Percentiles rank a stretch among this genome's conserved stretches.
These are phyloP conservation scores for Heliornis fulica DNA, from an alignment of 2,113 vertebrate genomes.

Conservation along the genomic window DNA sequence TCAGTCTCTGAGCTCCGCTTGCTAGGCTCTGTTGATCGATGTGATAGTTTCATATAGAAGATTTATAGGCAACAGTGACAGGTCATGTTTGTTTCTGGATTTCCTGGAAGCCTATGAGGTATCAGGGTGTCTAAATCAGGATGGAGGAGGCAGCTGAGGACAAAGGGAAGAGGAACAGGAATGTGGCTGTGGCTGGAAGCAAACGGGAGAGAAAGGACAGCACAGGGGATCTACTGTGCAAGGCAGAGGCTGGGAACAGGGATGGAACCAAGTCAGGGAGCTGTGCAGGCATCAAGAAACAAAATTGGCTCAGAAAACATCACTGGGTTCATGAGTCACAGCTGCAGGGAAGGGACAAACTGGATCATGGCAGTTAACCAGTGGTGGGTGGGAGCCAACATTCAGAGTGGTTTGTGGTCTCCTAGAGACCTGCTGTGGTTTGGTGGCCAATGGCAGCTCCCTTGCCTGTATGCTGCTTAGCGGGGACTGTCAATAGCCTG, in stretches of 20 bases:
- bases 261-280: not conserved
- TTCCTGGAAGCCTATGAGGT: not conserved
- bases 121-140: not conserved
- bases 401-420: not conserved
- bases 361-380: accelerated
- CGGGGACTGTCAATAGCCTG: not conserved
- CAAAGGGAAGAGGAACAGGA: not conserved
- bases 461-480: not conserved
- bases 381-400: not conserved
- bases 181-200: not conserved
- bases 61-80: not conserved
- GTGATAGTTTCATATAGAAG: not conserved
- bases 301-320: not conserved
- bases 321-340: not conserved
- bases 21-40: not conserved
- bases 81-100: not conserved
- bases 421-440: not conserved
- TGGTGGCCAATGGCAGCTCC: not conserved
- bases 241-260: not conserved
- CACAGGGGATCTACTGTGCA: accelerated
- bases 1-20: accelerated
- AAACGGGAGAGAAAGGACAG: not conserved
- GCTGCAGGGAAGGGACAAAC: not conserved
- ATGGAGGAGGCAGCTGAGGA: not conserved
- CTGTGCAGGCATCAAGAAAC: not conserved